Base-by-base conservation (phyloP, 2,797 vertebrate genomes). In the Dendrocincla fuliginosa region DNA sequence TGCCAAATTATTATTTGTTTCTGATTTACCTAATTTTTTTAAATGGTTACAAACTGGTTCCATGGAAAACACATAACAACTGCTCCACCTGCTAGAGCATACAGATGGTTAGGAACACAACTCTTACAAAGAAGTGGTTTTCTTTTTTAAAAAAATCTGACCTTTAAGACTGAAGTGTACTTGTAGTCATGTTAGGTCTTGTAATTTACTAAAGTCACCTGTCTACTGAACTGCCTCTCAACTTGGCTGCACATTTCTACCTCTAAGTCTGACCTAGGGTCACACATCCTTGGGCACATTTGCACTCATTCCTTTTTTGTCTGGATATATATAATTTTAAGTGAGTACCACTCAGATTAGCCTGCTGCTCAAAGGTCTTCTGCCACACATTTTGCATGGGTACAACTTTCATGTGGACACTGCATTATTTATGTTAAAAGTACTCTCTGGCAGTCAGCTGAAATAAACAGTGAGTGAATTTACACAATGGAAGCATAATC, bases 1-100 rank as follows among this genome's bases (percentile, higher is more conserved):
- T 76, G 52, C n/a, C 56, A 95, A 96, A 93, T 84, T 63, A 33
- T 82, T 94, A 82, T 73, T 95, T 87, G 50, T 76, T 95, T 94
- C 59, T 95, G n/a, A 91, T 95, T 90, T 93, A 65, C 49, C 67
- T 90, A 56, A 64, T 87, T 95, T 95, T 83, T 93, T 47, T 81
- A 33, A 65, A 35, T 35, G 23, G 5, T 44, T 96, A 6, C 28
- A 53, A 35, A 24, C n/a, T 87, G 20, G 12, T 63, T 92, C 30
- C 13, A 6, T n/a, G 20, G 25, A 46, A 59, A 78, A 52, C 37
- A 27, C 7, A 1, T 16, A 82, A 60, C 20, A 68, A 61, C 10
- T 30, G 16, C 78, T 87, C 46, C 52, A 35, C 13, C 25, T 89
- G n/a, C 59, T 30, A 76, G 28, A 33, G 53, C 60, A 17, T 5